A percentile compares a stretch with the other conserved stretches of the same genome.
Conservation (phyloP, 2,797 vertebrate species). For the Miichthys miiuy region DNA sequence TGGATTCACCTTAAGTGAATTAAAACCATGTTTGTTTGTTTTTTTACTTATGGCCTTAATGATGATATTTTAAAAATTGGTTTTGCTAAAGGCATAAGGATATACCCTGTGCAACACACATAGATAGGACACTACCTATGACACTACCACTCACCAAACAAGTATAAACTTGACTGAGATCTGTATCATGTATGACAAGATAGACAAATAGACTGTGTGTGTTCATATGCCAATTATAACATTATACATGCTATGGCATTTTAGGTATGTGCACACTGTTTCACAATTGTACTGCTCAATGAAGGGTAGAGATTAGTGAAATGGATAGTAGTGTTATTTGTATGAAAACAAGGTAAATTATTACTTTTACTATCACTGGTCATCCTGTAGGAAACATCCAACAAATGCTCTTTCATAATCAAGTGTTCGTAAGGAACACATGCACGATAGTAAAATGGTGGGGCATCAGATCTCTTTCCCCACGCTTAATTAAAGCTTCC, state of each 20-base stretch:
- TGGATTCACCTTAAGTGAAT: too few species aligned
- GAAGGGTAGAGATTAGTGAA: neutral
- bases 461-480: conserved; percentile 42
- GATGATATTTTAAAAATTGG: too few species aligned
- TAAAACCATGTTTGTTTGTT: too few species aligned
- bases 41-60: too few species aligned
- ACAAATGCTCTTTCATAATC: conserved; percentile 11
- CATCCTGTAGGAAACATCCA: neutral
- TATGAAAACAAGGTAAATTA: neutral
- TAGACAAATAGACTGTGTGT: neutral
- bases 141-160: neutral
- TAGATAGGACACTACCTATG: too few species aligned
- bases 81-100: too few species aligned
- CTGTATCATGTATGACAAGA: neutral
- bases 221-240: neutral
- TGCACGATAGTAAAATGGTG: conserved; percentile 30
- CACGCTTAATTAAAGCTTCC: conserved; percentile 59
- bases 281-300: neutral
- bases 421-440: conserved; percentile 31
- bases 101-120: neutral
- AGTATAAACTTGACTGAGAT: neutral
- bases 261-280: neutral
- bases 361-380: neutral
- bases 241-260: neutral
- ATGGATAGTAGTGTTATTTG: neutral